A percentile compares a stretch with the other conserved stretches of the same genome.
phyloP scores from a whole-genome alignment of 2,113 vertebrate genomes.

The Pterocles orientalis region DNA sequence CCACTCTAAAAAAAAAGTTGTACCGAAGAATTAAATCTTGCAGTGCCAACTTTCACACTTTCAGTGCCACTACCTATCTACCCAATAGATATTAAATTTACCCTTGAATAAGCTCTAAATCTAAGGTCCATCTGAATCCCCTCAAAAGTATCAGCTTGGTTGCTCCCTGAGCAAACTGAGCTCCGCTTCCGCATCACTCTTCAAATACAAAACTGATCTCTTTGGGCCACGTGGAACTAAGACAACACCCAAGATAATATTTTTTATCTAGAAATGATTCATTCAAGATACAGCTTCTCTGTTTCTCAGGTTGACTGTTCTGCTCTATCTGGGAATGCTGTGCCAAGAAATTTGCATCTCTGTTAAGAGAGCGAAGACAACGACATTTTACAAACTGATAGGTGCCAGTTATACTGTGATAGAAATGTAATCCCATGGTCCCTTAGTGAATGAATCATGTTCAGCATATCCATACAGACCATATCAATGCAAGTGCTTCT shows the following conservation, averaged over 20 bases:
- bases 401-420: not conserved
- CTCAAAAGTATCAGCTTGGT: not conserved
- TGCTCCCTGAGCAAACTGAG: not conserved
- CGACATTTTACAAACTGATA: not conserved
- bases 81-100: not conserved
- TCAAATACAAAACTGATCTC: not conserved
- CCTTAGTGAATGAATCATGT: not conserved
- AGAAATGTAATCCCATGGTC: not conserved
- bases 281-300: not conserved
- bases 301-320: not conserved
- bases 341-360: not conserved
- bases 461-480: not conserved
- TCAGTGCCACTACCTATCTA: not conserved
- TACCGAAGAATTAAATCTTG: not conserved
- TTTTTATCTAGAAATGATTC: not conserved
- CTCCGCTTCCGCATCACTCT: not conserved
- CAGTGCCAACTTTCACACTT: not conserved
- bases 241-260: not conserved
- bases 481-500: not conserved
- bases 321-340: not conserved
- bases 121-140: not conserved
- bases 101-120: not conserved
- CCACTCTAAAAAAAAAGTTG: not conserved
- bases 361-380: not conserved
- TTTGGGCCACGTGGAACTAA: not conserved